Evolutionary conservation across 2,888 invertebrate species (phyloP).

Genomic region (Notodromas monacha): DNA sequence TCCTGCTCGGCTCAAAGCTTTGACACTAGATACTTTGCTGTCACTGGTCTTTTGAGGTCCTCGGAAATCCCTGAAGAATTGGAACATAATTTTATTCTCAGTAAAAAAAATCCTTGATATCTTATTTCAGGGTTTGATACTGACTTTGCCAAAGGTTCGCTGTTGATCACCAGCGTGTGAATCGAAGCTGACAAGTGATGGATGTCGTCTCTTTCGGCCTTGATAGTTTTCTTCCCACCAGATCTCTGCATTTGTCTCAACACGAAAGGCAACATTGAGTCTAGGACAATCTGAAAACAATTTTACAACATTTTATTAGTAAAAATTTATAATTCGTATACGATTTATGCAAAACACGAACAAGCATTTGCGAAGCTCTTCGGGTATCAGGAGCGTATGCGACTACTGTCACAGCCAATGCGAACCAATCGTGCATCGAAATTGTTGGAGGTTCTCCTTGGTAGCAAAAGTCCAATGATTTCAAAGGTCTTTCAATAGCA

Average conservation of each 20-base stretch:
- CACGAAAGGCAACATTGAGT: slow-evolving; percentile 82
- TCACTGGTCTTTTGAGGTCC: slow-evolving; percentile 74
- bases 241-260: slow-evolving; percentile 69
- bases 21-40: slow-evolving; percentile 46
- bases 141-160: slow-evolving; percentile 79
- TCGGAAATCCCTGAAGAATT: slow-evolving; percentile 58
- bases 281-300: slow-evolving; percentile 46
- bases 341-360: not conserved
- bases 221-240: slow-evolving; percentile 56
- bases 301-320: no score
- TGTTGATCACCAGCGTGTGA: slow-evolving; percentile 76
- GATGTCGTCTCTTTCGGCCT: slow-evolving; percentile 70
- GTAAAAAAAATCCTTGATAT: no score
- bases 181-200: slow-evolving; percentile 72
- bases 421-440: slow-evolving; percentile 77
- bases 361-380: slow-evolving; percentile 22
- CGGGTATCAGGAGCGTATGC: slow-evolving; percentile 85
- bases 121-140: slow-evolving; percentile 12
- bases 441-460: slow-evolving; percentile 92
- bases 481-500: slow-evolving; percentile 45
- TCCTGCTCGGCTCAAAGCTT: not conserved
- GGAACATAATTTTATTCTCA: no score
- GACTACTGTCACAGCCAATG: slow-evolving; percentile 93
- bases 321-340: no score
- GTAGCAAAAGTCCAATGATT: slow-evolving; percentile 92